phyloP scores from a whole-genome alignment of 2,113 vertebrate species.

The Neogale vison region DNA sequence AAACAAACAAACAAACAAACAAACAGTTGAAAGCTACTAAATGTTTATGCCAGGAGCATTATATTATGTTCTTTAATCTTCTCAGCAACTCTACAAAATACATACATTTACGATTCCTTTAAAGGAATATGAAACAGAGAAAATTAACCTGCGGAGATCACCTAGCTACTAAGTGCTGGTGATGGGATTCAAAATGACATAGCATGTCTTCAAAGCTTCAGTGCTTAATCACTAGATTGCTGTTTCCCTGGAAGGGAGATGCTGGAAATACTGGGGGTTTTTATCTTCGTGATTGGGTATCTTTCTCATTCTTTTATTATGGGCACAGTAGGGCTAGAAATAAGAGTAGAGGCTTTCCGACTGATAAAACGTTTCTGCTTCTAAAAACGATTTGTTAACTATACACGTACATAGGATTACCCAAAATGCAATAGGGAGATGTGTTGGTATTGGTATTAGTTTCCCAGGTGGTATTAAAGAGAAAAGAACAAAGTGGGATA shows the following conservation, averaged over 20 bases:
- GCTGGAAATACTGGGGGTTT: not conserved
- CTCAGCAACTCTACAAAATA: not conserved
- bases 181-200: not conserved
- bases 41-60: not conserved
- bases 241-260: not conserved
- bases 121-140: not conserved
- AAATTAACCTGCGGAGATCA: not conserved
- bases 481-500: not conserved
- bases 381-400: not conserved
- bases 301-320: not conserved
- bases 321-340: not conserved
- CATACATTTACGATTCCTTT: not conserved
- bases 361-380: not conserved
- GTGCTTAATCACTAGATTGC: not conserved
- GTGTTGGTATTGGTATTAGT: not conserved
- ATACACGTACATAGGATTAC: not conserved
- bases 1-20: not conserved
- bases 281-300: not conserved
- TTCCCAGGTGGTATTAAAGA: not conserved
- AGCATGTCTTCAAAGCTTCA: not conserved
- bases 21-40: not conserved
- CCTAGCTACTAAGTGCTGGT: not conserved
- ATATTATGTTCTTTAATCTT: not conserved
- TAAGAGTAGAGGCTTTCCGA: not conserved
- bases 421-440: not conserved